Evolutionary conservation across 2,888 invertebrate species (phyloP), one percentile per base, ranked within the genome.

Genomic region (Eurytoma californica): DNA sequence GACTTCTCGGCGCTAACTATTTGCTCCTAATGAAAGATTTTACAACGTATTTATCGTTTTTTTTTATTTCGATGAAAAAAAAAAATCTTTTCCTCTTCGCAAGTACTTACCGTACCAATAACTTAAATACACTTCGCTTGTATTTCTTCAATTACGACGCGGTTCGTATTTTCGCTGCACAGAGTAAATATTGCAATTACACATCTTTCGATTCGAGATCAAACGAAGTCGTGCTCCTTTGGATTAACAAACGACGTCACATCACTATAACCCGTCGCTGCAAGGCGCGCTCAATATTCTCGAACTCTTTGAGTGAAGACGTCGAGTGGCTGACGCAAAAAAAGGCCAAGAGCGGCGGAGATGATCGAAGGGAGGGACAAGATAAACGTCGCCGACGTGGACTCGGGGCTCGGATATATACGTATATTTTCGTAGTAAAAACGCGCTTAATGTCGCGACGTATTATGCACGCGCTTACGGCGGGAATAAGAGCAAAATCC

Each of bases 391-490:
- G n/a, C 49, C 7, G 30, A 47, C 47, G 58, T 20, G 24, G 20
- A 24, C 30, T 51, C 30, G 16, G 28, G 2, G 20, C 20, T 49
- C 47, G 49, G 24, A 70, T 69, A 47, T 20, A 30, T 18, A 16
- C 30, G 39, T 39, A 53, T 39, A 69, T 20, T 69, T 39, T 55
- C 24, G 63, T 4, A 3, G 63, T 70, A 77, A 70, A 72, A 77
- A 72, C 47, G 51, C 69, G 61, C 69, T 74, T 74, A 69, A 79
- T 65, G 70, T 75, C 75, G 61, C 60, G 53, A 14, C 53, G 24
- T 66, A 72, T 75, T 82, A 81, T 73, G 74, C 77, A 79, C 69
- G 79, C 72, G 72, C 79, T 60, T 60, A 63, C 73, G 72, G 39
- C 18, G 16, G 28, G 57, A 69, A 76, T 76, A 77, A 77, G 49